A percentile compares a stretch with the other conserved stretches of the same genome.
phyloP scores from a whole-genome alignment of 2,113 vertebrate species.

The Pyrgilauda ruficollis region DNA sequence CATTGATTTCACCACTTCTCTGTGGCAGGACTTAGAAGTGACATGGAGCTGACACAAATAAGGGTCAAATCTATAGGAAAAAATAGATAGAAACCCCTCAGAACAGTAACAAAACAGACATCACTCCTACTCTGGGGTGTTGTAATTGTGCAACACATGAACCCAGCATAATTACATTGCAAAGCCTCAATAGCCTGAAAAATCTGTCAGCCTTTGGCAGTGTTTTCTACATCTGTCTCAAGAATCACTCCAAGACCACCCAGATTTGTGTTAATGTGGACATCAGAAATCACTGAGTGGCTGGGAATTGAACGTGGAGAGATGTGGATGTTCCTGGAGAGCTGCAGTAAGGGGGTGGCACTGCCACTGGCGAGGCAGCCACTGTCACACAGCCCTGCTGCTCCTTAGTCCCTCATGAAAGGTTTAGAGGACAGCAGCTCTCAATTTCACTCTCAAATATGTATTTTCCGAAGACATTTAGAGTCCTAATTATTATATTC shows the following conservation, averaged over 20 bases:
- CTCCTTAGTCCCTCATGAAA: rapidly evolving
- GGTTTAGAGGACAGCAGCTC: neutral
- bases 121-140: neutral
- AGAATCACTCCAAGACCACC: neutral
- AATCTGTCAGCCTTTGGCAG: neutral
- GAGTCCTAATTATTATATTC: neutral
- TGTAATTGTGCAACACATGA: neutral
- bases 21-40: neutral
- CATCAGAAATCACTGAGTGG: neutral
- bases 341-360: neutral
- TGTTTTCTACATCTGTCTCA: neutral
- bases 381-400: neutral
- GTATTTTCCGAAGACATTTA: neutral
- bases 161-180: neutral
- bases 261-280: neutral
- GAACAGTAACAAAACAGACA: neutral
- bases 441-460: neutral
- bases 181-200: neutral
- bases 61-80: neutral
- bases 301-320: neutral
- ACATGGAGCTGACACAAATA: neutral
- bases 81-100: neutral
- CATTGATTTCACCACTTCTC: neutral
- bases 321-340: rapidly evolving
- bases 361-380: neutral